A percentile compares a stretch with the other conserved stretches of the same genome.
These are phyloP conservation scores for Melipona bicolor DNA, from an alignment of 2,888 invertebrate species.

Conservation along the genomic window DNA sequence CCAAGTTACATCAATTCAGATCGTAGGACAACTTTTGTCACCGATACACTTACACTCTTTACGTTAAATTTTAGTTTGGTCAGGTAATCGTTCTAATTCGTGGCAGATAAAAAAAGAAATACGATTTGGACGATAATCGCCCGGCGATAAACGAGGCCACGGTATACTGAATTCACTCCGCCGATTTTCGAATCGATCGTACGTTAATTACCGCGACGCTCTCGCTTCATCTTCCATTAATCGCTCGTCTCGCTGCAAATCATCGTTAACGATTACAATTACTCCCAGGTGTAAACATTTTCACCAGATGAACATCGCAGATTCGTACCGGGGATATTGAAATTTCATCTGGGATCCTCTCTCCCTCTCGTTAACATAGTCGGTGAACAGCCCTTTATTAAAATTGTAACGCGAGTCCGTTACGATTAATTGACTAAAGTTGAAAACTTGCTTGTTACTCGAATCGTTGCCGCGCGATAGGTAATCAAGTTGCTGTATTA, in stretches of 20 bases:
- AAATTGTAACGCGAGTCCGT: not conserved
- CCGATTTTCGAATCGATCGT: constrained; percentile 20
- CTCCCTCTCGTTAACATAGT: not conserved
- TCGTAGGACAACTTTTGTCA: too few species aligned
- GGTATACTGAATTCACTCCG: not conserved
- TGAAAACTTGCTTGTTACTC: not conserved
- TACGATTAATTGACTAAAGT: not conserved
- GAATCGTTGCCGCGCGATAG: not conserved
- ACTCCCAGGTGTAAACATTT: not conserved
- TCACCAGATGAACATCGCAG: not conserved
- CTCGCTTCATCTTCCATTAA: not conserved
- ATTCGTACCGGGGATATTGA: not conserved
- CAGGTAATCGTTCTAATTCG: too few species aligned
- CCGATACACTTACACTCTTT: too few species aligned
- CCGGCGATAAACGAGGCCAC: not conserved
- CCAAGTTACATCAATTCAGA: too few species aligned
- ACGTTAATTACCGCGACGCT: constrained; percentile 6
- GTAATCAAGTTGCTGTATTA: not conserved
- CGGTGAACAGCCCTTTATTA: not conserved
- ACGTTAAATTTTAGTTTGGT: too few species aligned
- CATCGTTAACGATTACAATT: constrained; percentile 11
- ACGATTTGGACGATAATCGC: constrained; percentile 19
- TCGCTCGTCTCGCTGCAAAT: constrained; percentile 3
- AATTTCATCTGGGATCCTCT: not conserved
- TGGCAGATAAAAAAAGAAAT: too few species aligned